Evolutionary conservation across 2,797 vertebrate species (phyloP).

Genomic region (Hippocampus kuda): DNA sequence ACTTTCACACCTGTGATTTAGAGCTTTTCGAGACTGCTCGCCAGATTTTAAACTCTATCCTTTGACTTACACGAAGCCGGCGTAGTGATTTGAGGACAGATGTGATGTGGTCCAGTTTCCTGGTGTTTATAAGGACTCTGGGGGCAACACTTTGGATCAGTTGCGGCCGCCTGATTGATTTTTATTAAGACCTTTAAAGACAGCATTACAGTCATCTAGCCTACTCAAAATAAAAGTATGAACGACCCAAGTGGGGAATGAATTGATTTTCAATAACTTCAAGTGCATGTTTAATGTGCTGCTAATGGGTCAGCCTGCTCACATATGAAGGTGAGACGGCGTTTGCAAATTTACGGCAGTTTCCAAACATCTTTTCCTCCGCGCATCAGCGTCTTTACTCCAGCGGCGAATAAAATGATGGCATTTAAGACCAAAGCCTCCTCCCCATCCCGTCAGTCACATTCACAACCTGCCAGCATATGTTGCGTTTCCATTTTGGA

Average conservation of each 20-base stretch:
- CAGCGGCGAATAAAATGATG: slow-evolving; percentile 48
- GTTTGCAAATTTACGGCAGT: slow-evolving; percentile 21
- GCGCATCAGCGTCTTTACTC: slow-evolving; percentile 29
- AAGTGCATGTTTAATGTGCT: slow-evolving; percentile 36
- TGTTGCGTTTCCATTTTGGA: slow-evolving; percentile 33
- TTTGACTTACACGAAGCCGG: too few relatives aligned
- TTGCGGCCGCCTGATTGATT: too few relatives aligned
- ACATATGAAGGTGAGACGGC: slow-evolving; percentile 12
- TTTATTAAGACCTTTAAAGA: too few relatives aligned
- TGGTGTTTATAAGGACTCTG: too few relatives aligned
- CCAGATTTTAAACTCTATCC: too few relatives aligned
- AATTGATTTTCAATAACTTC: slow-evolving; percentile 13
- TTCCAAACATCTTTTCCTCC: slow-evolving; percentile 38
- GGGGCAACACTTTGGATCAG: too few relatives aligned
- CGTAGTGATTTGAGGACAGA: too few relatives aligned
- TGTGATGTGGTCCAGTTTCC: too few relatives aligned
- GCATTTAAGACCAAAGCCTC: slow-evolving; percentile 26
- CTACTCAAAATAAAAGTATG: too few relatives aligned
- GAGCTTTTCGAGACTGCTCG: too few relatives aligned
- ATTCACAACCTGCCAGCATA: slow-evolving; percentile 49
- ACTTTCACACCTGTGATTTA: too few relatives aligned
- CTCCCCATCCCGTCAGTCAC: slow-evolving; percentile 35
- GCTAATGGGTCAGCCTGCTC: slow-evolving; percentile 21
- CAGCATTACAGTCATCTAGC: too few relatives aligned
- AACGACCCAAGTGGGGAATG: not conserved